Percentiles rank a stretch among this genome's conserved stretches.
phyloP scores from a whole-genome alignment of 2,888 invertebrate genomes.

The Acronicta leporina region DNA sequence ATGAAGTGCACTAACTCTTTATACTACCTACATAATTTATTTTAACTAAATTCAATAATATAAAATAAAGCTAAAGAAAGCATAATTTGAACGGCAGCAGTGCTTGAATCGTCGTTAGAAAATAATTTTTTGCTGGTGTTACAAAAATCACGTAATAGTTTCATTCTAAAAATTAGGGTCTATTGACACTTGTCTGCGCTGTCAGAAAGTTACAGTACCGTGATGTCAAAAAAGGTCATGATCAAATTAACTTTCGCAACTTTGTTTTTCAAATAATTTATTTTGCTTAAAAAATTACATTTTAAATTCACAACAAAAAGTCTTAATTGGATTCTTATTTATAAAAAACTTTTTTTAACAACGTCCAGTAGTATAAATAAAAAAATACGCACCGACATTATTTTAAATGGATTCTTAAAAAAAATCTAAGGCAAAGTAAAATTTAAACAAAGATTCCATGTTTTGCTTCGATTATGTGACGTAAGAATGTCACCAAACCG shows the following conservation, averaged over 20 bases:
- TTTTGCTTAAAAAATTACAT: neutral
- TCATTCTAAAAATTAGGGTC: constrained; percentile 31
- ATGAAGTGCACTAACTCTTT: no score
- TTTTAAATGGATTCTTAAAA: neutral
- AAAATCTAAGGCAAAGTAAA: neutral
- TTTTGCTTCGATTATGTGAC: neutral
- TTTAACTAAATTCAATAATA: no score
- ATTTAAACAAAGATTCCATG: neutral
- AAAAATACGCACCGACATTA: neutral
- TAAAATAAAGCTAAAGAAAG: neutral
- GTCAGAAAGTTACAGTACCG: neutral
- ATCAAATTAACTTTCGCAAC: constrained; percentile 1
- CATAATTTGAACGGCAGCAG: neutral
- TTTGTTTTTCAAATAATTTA: constrained; percentile 1
- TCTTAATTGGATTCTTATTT: no score
- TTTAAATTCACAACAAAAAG: no score
- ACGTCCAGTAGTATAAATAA: no score
- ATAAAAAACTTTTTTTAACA: no score
- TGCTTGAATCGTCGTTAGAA: neutral
- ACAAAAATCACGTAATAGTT: constrained; percentile 11
- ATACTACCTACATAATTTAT: neutral
- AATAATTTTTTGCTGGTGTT: neutral
- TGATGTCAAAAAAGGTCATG: constrained; percentile 9
- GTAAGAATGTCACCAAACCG: constrained; percentile 4
- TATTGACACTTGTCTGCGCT: constrained; percentile 22